These are phyloP conservation scores for Microcebus griseorufus DNA, from an alignment of 2,113 vertebrate species.

Conservation along the genomic window DNA sequence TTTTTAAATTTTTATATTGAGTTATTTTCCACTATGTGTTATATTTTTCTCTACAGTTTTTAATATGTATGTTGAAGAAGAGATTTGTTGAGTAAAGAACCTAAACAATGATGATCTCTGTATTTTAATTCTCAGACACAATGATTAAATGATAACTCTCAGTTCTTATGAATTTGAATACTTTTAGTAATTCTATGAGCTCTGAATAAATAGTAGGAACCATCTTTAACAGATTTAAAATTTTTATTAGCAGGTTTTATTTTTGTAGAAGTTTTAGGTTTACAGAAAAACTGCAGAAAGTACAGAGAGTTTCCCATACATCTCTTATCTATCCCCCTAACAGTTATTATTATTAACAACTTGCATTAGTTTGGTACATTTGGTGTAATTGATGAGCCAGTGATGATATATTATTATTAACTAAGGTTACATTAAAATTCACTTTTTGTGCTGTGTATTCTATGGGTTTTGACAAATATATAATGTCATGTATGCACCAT, in stretches of 20 bases:
- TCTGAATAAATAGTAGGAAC: not conserved
- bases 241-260: not conserved
- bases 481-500: not conserved
- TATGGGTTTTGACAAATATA: not conserved
- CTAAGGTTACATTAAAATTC: not conserved
- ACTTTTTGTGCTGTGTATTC: not conserved
- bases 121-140: not conserved
- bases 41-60: not conserved
- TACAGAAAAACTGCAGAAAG: not conserved
- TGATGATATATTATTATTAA: not conserved
- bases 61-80: not conserved
- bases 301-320: not conserved
- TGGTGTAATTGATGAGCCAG: not conserved
- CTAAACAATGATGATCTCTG: not conserved
- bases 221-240: not conserved
- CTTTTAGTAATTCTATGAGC: not conserved
- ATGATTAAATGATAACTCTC: not conserved
- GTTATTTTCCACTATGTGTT: not conserved
- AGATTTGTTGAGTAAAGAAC: not conserved
- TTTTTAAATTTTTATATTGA: not conserved
- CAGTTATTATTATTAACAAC: not conserved
- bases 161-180: not conserved
- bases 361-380: not conserved
- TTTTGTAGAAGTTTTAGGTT: not conserved
- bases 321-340: fast-evolving